These are phyloP conservation scores for Drosophila vallismaia DNA, from an alignment of 2,888 invertebrate species.

Conservation along the genomic window DNA sequence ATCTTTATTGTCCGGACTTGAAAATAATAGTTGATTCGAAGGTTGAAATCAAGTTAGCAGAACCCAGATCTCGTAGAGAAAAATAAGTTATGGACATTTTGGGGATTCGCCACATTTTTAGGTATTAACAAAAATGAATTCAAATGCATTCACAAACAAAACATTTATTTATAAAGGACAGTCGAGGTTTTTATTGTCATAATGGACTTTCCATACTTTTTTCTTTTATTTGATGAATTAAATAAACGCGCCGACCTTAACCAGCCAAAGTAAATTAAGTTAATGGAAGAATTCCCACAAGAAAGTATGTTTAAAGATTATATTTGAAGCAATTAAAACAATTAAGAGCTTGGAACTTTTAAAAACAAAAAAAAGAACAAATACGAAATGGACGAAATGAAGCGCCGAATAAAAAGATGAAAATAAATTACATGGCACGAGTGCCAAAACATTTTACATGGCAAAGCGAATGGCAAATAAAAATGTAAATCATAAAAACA, in stretches of 20 bases:
- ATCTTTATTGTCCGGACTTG: too few relatives aligned
- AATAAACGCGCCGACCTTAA: slow-evolving; percentile 24
- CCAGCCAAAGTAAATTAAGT: slow-evolving; percentile 67
- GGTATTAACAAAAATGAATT: background rate
- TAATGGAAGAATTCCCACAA: slow-evolving; percentile 59
- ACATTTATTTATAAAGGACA: background rate
- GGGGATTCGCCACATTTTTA: too few relatives aligned
- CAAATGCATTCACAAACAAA: background rate
- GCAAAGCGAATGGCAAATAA: slow-evolving; percentile 36
- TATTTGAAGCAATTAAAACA: slow-evolving; percentile 65
- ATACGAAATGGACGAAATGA: slow-evolving; percentile 5
- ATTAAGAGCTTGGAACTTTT: slow-evolving; percentile 70
- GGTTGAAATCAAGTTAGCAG: too few relatives aligned
- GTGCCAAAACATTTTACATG: slow-evolving; percentile 7
- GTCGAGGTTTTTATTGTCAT: background rate
- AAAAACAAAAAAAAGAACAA: slow-evolving; percentile 50
- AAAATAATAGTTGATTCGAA: too few relatives aligned
- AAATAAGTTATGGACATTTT: too few relatives aligned
- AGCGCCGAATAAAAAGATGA: slow-evolving; percentile 8
- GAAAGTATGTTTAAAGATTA: slow-evolving; percentile 26
- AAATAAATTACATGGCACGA: slow-evolving; percentile 10
- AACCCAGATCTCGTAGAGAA: too few relatives aligned
- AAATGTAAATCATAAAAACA: slow-evolving; percentile 57
- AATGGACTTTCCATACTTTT: background rate
- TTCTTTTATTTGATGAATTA: slow-evolving; percentile 15